Evolutionary conservation across 2,888 invertebrate species (phyloP), one percentile per base, ranked within the genome.

Genomic region (Spodoptera littoralis): DNA sequence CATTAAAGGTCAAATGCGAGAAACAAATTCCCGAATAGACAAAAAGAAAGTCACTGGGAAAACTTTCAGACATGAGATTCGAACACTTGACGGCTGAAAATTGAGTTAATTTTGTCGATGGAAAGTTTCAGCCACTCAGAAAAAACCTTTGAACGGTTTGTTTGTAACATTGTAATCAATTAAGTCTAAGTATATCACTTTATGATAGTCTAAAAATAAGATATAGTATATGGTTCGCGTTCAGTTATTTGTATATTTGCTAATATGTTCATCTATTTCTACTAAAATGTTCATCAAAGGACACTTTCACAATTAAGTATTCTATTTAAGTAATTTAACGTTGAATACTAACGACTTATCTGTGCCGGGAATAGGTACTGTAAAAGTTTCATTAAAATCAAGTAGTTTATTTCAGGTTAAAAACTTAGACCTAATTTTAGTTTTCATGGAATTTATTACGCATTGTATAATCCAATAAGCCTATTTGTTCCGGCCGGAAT

Each of bases 1-100:
- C 42, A 49, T 27, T 22, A 71, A 77, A 78, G 80, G 74, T 75
- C 71, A 76, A 59, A 41, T 57, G 36, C 46, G 12, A 58, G 1
- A 47, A 50, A 60, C 11, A 47, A 56, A 45, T 63, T 43, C 41
- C 13, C 51, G 30, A 48, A 61, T 65, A 60, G 45, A 58, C 57
- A 12, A 11, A 49, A 53, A 62, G 47, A 52, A 67, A 49, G 13
- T 48, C 46, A 27, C 56, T 13, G 18, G 30, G 49, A 46, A 36
- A 54, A 44, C n/a, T 58, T 57, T 62, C 36, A 3, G n/a, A 22
- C 27, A 48, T 27, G 27, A 41, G 22, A 51, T 65, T 11, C 27
- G 18, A 36, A 58, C 36, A 22, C 42, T 30, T 6, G 22, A 56
- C 18, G 47, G 24, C 36, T 42, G 12, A 12, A 56, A 54, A 18